Base-by-base conservation (phyloP, 2,888 invertebrate species). In the Pseudococcus longispinus region DNA sequence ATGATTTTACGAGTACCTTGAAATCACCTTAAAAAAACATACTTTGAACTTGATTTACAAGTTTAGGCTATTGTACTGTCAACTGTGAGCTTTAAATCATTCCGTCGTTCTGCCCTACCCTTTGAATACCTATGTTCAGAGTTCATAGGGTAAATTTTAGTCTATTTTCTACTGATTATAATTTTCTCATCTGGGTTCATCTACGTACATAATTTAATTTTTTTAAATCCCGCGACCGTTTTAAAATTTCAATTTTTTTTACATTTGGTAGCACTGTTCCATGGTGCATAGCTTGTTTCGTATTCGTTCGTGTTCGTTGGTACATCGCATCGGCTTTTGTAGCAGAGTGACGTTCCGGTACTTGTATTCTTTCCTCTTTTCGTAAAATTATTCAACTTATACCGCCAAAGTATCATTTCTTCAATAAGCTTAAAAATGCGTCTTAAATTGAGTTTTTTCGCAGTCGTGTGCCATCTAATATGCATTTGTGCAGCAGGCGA, bases 391-490 rank as follows among this genome's bases (percentile, higher is more conserved):
- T 74, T 32, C 0, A 74, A 32, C 18, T 74, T 70, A 23, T 74
- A 37, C 37, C 37, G 37, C 37, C 37, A 37, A 74, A 32, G 29
- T 13, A 15, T 32, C 3, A 32, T 74, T 74, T 74, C 13, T 20
- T 37, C 9, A 9, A 37, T 37, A 37, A 74, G 2, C 32, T 32
- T 32, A 15, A 80, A 20, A 80, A 80, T 80, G 77, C 42, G 42
- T 80, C 42, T 80, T 42, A 80, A 80, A 80, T 42, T 80, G n/a
- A 9, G 11, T 42, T 80, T 80, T 80, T 13, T 80, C 42, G 20
- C 13, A 11, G n/a, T 80, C 18, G 20, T 80, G n/a, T 23, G n/a
- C 37, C 23, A 42, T 4, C 42, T 80, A 13, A 42, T 80, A 20
- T 42, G 42, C 20, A 20, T 32, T 20, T 80, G 42, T 23, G 13